Conservation (phyloP, 1,140 invertebrate genomes). For the Argopecten irradians region DNA sequence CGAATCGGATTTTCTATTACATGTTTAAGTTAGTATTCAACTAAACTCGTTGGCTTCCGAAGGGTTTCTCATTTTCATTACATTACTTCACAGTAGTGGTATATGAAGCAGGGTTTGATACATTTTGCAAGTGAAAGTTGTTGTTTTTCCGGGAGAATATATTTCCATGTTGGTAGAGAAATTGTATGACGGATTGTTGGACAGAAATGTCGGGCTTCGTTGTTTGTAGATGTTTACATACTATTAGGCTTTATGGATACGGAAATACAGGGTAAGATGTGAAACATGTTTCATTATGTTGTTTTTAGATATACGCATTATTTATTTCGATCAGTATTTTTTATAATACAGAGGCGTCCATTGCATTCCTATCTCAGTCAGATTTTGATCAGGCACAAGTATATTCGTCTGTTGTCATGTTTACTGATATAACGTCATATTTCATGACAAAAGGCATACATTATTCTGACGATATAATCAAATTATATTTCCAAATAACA, state of each 20-base stretch:
- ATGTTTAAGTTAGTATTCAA: slow-evolving; percentile 19
- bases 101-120: not conserved
- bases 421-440: no score
- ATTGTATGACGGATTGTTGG: not conserved
- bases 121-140: not conserved
- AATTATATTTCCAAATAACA: no score
- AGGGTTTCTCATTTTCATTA: not conserved
- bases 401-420: no score
- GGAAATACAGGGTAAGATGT: not conserved
- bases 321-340: no score
- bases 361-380: no score
- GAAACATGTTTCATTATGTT: not conserved
- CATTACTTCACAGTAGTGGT: not conserved
- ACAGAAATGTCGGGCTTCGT: not conserved
- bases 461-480: no score
- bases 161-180: not conserved
- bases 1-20: not conserved
- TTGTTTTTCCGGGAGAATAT: not conserved
- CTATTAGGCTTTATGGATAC: not conserved
- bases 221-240: not conserved
- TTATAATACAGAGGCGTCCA: no score
- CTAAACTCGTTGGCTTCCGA: not conserved
- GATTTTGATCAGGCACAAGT: no score
- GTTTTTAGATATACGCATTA: no score
- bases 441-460: no score